Conservation (phyloP, 2,888 invertebrate genomes). For the Erynnis tages region DNA sequence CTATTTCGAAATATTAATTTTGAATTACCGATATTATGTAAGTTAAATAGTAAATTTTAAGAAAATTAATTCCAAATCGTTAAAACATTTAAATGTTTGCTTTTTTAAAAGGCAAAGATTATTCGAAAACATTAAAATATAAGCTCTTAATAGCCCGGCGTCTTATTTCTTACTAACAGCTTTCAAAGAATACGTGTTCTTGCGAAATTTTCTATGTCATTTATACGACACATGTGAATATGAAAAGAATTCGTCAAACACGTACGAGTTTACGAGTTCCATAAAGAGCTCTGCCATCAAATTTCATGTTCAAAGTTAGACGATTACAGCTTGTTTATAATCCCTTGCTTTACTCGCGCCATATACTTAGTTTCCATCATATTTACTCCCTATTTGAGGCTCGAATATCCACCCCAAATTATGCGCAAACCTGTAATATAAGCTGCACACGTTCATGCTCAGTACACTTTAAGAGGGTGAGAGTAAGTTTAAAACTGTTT, state of each 20-base stretch:
- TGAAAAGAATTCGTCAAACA: conserved; percentile 35
- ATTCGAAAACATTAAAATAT: no score
- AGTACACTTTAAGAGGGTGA: neutral
- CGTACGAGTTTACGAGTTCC: conserved; percentile 35
- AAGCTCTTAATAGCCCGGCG: neutral
- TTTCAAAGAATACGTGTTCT: conserved; percentile 19
- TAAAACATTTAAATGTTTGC: no score
- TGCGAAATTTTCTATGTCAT: conserved; percentile 18
- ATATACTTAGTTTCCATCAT: conserved; percentile 32
- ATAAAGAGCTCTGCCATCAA: conserved; percentile 35
- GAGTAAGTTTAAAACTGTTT: no score
- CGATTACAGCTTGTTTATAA: conserved; percentile 37
- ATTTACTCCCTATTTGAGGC: conserved; percentile 16
- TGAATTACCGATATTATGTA: no score
- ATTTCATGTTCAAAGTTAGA: conserved; percentile 37
- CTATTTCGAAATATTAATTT: no score
- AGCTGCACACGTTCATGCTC: neutral
- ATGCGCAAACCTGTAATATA: neutral
- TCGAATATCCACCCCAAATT: conserved; percentile 6
- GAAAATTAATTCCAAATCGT: no score
- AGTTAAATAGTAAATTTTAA: no score
- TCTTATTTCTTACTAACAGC: conserved; percentile 19
- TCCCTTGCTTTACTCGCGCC: conserved; percentile 35
- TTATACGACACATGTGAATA: conserved; percentile 29
- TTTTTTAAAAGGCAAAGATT: no score